Evolutionary conservation across 2,888 invertebrate species (phyloP).

Genomic region (Clivina fossor): DNA sequence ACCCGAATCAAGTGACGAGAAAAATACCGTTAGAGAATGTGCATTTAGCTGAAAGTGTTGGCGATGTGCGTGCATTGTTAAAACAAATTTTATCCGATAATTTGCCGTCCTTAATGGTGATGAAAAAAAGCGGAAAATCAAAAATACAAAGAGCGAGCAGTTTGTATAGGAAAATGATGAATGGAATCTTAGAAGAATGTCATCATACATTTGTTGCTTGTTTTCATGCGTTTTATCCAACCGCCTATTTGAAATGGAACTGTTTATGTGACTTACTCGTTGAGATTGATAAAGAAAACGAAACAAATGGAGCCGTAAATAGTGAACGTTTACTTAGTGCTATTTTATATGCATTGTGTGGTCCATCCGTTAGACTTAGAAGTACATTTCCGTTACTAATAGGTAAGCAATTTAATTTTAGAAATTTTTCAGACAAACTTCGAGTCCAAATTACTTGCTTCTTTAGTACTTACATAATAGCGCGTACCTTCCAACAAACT

Average conservation of each 20-base stretch:
- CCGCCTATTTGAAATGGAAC: slow-evolving; percentile 89
- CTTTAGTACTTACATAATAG: no score
- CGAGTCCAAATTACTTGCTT: no score
- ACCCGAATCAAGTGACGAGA: slow-evolving; percentile 64
- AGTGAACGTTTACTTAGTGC: slow-evolving; percentile 72
- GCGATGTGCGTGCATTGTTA: slow-evolving; percentile 78
- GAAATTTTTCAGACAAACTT: no score
- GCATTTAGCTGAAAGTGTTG: slow-evolving; percentile 81
- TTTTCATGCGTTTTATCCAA: slow-evolving; percentile 96
- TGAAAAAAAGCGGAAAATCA: slow-evolving; percentile 52
- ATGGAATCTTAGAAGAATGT: slow-evolving; percentile 82
- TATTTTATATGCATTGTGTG: slow-evolving; percentile 82
- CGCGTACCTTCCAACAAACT: no score
- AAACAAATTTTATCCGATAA: slow-evolving; percentile 81
- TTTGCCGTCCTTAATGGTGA: slow-evolving; percentile 52
- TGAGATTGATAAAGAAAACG: slow-evolving; percentile 65
- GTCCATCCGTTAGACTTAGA: slow-evolving; percentile 71
- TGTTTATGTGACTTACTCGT: slow-evolving; percentile 82
- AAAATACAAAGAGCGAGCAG: slow-evolving; percentile 54
- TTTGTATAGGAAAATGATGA: slow-evolving; percentile 63
- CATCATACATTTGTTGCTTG: slow-evolving; percentile 88
- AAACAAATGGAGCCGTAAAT: slow-evolving; percentile 48
- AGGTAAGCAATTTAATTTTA: no score
- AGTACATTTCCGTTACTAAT: slow-evolving; percentile 73
- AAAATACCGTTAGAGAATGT: slow-evolving; percentile 68